Conservation (phyloP, 35 echinoderm and acorn worm genomes). For the Apostichopus japonicus region DNA sequence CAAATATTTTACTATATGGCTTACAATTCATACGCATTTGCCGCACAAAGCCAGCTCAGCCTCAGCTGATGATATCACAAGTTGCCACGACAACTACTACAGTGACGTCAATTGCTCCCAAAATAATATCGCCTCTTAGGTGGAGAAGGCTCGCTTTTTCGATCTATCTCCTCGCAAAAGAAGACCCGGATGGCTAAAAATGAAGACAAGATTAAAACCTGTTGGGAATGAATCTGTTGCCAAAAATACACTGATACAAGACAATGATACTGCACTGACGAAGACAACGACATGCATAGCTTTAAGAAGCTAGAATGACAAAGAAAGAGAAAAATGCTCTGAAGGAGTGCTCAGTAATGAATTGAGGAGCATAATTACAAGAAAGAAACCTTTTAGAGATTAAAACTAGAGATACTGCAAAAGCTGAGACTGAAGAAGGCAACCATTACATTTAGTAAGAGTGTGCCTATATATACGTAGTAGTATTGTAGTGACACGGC, state of each 20-base stretch:
- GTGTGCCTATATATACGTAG: not conserved
- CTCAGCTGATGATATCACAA: slow-evolving; percentile 32
- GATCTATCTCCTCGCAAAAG: slow-evolving; percentile 32
- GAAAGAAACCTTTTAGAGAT: slow-evolving; percentile 19
- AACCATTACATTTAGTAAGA: not conserved
- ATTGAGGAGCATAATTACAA: slow-evolving; percentile 9
- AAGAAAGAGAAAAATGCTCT: not conserved
- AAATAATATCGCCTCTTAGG: slow-evolving; percentile 45
- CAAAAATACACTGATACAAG: no score
- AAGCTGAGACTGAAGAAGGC: not conserved
- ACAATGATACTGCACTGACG: no score
- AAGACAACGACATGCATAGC: no score
- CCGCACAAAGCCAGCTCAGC: slow-evolving; percentile 8
- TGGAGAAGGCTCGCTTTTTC: slow-evolving; percentile 32
- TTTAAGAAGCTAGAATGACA: no score
- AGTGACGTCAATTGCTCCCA: slow-evolving; percentile 38
- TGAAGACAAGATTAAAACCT: slow-evolving; percentile 42
- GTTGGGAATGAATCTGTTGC: slow-evolving; percentile 21
- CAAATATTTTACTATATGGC: slow-evolving; percentile 22
- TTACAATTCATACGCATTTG: slow-evolving; percentile 12
- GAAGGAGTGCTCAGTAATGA: not conserved
- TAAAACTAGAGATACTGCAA: not conserved
- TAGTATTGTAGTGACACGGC: not conserved
- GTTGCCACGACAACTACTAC: slow-evolving; percentile 23
- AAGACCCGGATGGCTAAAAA: slow-evolving; percentile 25